phyloP scores from a whole-genome alignment of 2,888 invertebrate genomes.

The Apamea crenata region DNA sequence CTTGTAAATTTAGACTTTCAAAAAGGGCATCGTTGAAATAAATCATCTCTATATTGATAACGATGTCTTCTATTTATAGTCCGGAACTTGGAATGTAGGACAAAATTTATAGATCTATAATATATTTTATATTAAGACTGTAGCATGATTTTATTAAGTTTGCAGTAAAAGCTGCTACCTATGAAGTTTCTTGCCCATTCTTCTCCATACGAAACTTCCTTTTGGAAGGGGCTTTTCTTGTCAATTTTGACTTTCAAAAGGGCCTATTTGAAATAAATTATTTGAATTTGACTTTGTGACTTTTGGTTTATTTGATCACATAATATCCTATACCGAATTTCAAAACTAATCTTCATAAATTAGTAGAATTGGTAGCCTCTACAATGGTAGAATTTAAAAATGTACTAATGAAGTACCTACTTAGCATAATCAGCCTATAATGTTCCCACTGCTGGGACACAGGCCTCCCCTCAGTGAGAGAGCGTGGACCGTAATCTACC shows the following conservation, averaged over 20 bases:
- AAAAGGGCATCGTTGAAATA: not conserved
- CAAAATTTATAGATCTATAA: not conserved
- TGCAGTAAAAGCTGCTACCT: no score
- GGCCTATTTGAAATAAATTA: not conserved
- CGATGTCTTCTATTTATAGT: slow-evolving; percentile 49
- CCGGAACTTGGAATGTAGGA: slow-evolving; percentile 18
- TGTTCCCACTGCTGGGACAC: not conserved
- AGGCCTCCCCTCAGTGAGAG: not conserved
- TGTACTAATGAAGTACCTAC: not conserved
- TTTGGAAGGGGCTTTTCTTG: no score
- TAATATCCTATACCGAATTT: not conserved
- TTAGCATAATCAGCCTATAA: not conserved
- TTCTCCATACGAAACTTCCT: no score
- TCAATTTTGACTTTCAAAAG: not conserved
- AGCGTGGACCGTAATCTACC: not conserved
- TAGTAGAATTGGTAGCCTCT: not conserved
- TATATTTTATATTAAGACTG: not conserved
- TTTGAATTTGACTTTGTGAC: not conserved
- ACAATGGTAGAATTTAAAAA: not conserved
- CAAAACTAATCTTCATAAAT: not conserved
- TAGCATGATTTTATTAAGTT: no score
- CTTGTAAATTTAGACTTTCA: not conserved
- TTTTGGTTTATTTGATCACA: not conserved
- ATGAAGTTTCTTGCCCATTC: no score
- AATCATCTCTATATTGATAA: slow-evolving; percentile 1